These are phyloP conservation scores for Dicrurus megarhynchus DNA, from an alignment of 2,113 vertebrate species.

Conservation along the genomic window DNA sequence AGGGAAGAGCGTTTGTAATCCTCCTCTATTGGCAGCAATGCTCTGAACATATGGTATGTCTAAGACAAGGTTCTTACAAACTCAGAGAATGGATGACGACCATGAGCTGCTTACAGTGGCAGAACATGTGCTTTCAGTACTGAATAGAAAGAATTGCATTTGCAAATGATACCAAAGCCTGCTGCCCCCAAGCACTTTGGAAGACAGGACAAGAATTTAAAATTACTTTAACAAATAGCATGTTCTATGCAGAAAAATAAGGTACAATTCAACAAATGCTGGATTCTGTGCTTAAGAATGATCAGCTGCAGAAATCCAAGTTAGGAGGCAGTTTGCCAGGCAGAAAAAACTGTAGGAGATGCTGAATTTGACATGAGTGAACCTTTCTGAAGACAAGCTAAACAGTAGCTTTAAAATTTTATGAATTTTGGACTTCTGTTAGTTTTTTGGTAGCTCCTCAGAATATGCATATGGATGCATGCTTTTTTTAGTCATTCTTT, in stretches of 20 bases:
- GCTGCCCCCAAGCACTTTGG: slow-evolving; percentile 6
- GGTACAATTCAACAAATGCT: background rate
- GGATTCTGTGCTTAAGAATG: background rate
- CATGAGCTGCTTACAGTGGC: slow-evolving; percentile 17
- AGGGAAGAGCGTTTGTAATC: background rate
- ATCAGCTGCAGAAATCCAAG: background rate
- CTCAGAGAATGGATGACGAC: background rate
- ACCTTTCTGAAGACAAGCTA: background rate
- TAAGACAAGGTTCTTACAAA: slow-evolving; percentile 29
- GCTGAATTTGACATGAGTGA: background rate
- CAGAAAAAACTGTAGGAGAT: background rate
- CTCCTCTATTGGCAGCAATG: slow-evolving; percentile 22
- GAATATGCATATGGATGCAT: background rate
- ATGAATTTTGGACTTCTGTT: background rate
- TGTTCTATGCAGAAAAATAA: background rate
- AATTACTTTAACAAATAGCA: slow-evolving; percentile 7
- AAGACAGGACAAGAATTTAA: slow-evolving; percentile 43
- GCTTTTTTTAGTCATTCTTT: background rate
- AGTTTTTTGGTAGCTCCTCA: background rate
- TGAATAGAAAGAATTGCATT: slow-evolving; percentile 51
- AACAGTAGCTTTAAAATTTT: background rate
- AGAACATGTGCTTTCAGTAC: slow-evolving; percentile 50
- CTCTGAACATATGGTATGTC: slow-evolving; percentile 46
- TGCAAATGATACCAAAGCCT: slow-evolving; percentile 38
- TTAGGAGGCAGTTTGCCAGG: background rate